Conservation (phyloP, 2,113 vertebrate species). For the Dipodomys stephensi region DNA sequence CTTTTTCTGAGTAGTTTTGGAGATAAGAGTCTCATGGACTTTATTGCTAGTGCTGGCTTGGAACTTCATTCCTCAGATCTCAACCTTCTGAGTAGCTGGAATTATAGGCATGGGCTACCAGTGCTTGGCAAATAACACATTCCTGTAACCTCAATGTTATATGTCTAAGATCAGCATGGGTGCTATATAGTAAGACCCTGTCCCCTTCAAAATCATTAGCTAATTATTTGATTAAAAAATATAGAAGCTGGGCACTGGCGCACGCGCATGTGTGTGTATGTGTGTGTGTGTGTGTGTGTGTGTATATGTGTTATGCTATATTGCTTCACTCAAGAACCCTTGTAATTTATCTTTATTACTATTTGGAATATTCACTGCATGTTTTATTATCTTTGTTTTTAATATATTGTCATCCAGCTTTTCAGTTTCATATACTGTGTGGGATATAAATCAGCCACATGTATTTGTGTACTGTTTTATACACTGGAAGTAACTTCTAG, state of each 20-base stretch:
- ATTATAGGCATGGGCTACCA: no score
- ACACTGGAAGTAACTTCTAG: slow-evolving; percentile 63
- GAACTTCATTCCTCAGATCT: no score
- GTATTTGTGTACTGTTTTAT: slow-evolving; percentile 26
- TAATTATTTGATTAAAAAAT: no score
- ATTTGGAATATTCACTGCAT: slow-evolving; percentile 72
- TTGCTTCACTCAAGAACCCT: slow-evolving; percentile 40
- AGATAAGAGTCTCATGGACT: no score
- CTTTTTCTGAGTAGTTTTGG: no score
- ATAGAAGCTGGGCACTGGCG: no score
- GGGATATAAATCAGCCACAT: slow-evolving; percentile 70
- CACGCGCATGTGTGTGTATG: no score
- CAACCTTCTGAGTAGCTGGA: no score
- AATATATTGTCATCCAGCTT: slow-evolving; percentile 32
- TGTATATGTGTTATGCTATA: neutral
- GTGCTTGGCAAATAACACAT: neutral
- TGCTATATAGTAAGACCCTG: no score
- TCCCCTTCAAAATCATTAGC: no score
- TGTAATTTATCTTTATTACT: neutral
- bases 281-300: neutral
- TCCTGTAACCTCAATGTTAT: neutral
- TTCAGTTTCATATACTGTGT: slow-evolving; percentile 46
- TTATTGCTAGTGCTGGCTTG: no score
- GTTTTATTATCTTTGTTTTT: slow-evolving; percentile 76
- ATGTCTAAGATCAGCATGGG: no score